A percentile compares a stretch with the other conserved stretches of the same genome.
These are phyloP conservation scores for Scaptomyza polygonia DNA, from an alignment of 2,888 invertebrate species.

Conservation along the genomic window DNA sequence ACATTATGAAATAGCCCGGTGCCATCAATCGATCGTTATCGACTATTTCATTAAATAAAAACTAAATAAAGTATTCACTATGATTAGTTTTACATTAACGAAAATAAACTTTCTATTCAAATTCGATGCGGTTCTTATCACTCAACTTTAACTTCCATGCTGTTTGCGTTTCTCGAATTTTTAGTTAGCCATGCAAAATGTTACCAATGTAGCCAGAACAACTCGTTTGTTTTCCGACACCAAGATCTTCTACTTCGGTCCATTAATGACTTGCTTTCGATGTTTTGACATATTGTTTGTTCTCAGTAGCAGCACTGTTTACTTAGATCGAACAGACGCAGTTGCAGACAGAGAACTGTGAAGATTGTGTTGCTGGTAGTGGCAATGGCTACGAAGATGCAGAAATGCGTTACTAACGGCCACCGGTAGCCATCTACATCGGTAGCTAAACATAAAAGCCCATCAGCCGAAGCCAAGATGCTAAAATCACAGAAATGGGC, in stretches of 20 bases:
- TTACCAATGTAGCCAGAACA: conserved; percentile 4
- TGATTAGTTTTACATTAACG: neutral
- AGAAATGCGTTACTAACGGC: conserved; percentile 82
- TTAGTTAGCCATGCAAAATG: conserved; percentile 1
- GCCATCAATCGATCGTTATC: neutral
- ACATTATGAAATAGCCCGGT: conserved; percentile 30
- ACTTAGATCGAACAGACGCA: conserved; percentile 38
- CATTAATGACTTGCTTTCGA: conserved; percentile 74
- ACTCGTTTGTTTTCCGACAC: neutral
- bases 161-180: neutral
- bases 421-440: conserved; percentile 79
- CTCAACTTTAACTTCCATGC: neutral
- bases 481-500: conserved; percentile 72
- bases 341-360: conserved; percentile 25
- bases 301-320: conserved; percentile 53
- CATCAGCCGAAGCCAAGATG: conserved; percentile 51
- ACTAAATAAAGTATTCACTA: neutral
- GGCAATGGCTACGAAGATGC: conserved; percentile 60
- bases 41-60: neutral
- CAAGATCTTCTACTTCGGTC: conserved; percentile 45
- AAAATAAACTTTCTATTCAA: neutral
- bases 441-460: conserved; percentile 75
- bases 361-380: conserved; percentile 4
- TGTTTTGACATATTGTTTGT: conserved; percentile 71
- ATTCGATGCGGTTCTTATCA: neutral